Percentiles rank a stretch among this genome's conserved stretches.
Evolutionary conservation across 2,797 vertebrate genomes (phyloP).

Genomic region (Vespertilio murinus): DNA sequence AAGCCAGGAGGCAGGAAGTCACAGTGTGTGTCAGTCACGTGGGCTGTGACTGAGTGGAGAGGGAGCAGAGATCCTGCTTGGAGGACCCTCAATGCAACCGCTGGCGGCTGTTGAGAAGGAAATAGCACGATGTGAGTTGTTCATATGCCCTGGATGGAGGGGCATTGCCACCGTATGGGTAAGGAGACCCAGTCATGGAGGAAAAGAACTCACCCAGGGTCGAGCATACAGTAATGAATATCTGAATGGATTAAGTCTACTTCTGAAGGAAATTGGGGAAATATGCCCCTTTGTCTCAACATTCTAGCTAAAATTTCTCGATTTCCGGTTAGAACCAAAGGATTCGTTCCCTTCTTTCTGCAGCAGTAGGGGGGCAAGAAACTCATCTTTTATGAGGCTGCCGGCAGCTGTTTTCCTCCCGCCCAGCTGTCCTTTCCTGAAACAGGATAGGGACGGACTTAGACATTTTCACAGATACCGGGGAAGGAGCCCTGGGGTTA

Average conservation of each 20-base stretch:
- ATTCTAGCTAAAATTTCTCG: not conserved
- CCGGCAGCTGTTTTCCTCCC: constrained; percentile 62
- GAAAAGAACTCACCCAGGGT: not conserved
- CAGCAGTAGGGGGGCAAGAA: constrained; percentile 58
- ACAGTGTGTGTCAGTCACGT: fast-evolving
- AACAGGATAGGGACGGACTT: constrained; percentile 69
- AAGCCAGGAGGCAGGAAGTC: not conserved
- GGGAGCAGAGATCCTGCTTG: not conserved
- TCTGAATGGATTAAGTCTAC: constrained; percentile 35
- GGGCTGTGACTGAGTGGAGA: not conserved
- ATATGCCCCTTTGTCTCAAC: not conserved
- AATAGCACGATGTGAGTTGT: not conserved
- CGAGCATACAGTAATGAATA: not conserved
- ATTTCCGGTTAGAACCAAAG: constrained; percentile 65
- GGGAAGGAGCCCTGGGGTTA: not conserved
- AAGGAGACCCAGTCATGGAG: not conserved
- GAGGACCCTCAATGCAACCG: not conserved
- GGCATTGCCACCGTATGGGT: not conserved
- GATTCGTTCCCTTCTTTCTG: constrained; percentile 63
- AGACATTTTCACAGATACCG: not conserved
- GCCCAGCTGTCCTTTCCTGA: constrained; percentile 70
- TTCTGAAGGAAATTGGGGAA: not conserved
- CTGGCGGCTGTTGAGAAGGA: not conserved
- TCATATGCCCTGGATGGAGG: not conserved
- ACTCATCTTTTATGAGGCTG: constrained; percentile 62